Evolutionary conservation across 2,113 vertebrate genomes (phyloP).

Genomic region (Cebus imitator): DNA sequence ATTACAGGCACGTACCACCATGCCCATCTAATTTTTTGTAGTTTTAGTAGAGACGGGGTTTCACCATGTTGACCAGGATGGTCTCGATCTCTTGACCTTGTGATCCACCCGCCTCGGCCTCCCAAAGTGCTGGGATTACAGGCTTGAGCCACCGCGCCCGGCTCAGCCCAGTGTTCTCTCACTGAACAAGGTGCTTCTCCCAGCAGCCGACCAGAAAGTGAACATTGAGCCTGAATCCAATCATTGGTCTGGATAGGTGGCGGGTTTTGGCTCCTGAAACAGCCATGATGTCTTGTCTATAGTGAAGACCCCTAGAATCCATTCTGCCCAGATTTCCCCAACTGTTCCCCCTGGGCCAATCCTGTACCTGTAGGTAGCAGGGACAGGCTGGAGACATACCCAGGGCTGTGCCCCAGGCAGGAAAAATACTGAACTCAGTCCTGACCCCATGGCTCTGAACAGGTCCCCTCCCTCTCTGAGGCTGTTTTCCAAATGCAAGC

Average conservation of each 20-base stretch:
- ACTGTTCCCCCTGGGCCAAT: too few species aligned
- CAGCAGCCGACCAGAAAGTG: background rate
- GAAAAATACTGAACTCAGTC: background rate
- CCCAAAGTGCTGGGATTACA: too few species aligned
- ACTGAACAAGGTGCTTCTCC: background rate
- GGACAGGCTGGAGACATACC: background rate
- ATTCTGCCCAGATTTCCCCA: too few species aligned
- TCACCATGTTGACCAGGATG: too few species aligned
- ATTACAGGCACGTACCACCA: too few species aligned
- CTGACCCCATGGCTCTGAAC: background rate
- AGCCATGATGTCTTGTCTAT: background rate
- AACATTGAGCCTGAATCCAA: background rate
- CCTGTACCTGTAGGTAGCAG: background rate
- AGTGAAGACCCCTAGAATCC: too few species aligned
- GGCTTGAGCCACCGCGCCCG: too few species aligned
- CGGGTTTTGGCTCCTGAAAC: background rate
- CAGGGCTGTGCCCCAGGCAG: fast-evolving
- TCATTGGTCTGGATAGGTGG: background rate
- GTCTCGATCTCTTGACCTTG: too few species aligned
- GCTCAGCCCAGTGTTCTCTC: background rate
- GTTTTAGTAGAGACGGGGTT: too few species aligned
- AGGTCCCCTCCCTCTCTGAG: background rate
- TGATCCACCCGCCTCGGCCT: too few species aligned
- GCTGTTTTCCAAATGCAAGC: background rate
- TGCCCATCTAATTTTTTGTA: too few species aligned